Conservation (phyloP, 2,888 invertebrate genomes). For the Boloria selene region DNA sequence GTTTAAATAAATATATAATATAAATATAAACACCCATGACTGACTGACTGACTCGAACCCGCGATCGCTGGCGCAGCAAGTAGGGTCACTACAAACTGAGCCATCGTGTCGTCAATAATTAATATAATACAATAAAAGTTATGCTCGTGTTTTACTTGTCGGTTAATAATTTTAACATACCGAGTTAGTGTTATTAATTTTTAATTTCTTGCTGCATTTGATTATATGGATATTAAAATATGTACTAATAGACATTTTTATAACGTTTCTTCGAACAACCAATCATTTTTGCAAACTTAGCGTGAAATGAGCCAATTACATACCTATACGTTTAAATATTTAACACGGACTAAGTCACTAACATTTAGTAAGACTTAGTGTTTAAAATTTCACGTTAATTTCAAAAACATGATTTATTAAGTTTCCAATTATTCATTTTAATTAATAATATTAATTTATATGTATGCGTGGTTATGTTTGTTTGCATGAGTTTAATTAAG, state of each 20-base stretch:
- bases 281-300: constrained; percentile 28
- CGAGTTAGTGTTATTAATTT: constrained; percentile 11
- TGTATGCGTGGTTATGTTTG: not conserved
- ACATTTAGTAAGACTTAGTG: constrained; percentile 29
- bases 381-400: constrained; percentile 33
- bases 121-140: constrained; percentile 1
- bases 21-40: no score
- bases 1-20: no score
- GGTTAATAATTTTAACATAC: constrained; percentile 15
- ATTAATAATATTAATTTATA: constrained; percentile 27
- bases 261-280: constrained; percentile 18
- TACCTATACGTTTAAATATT: constrained; percentile 25
- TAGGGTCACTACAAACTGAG: no score
- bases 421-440: constrained; percentile 24
- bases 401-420: constrained; percentile 27
- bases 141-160: constrained; percentile 5
- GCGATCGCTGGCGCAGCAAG: no score
- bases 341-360: constrained; percentile 26
- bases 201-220: constrained; percentile 16
- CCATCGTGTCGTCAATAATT: no score
- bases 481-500: not conserved
- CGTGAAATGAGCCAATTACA: constrained; percentile 36
- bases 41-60: no score
- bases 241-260: constrained; percentile 25
- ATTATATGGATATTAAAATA: constrained; percentile 20